Evolutionary conservation across 1,140 invertebrate species (phyloP).

Genomic region (Tetramorium parvispinum): DNA sequence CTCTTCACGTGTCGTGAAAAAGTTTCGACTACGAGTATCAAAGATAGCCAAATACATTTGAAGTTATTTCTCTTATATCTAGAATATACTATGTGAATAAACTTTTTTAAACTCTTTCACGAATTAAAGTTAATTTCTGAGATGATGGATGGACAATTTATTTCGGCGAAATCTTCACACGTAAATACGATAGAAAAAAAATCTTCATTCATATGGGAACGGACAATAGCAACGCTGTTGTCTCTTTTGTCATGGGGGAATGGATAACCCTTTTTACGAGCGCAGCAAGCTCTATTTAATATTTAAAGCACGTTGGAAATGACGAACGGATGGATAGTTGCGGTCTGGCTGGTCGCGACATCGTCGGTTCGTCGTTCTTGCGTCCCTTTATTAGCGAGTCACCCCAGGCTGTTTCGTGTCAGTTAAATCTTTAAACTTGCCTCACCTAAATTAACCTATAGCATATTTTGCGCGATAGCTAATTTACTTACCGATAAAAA

Average conservation of each 20-base stretch:
- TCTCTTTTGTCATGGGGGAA: constrained; percentile 64
- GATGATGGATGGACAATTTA: background rate
- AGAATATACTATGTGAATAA: background rate
- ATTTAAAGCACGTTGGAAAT: constrained; percentile 83
- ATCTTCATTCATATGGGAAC: constrained; percentile 13
- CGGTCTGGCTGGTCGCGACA: constrained; percentile 74
- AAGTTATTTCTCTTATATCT: background rate
- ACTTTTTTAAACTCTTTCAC: constrained; percentile 3
- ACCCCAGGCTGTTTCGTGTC: constrained; percentile 58
- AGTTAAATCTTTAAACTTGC: constrained; percentile 44
- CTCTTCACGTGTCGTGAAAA: constrained; percentile 22
- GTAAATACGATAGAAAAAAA: constrained; percentile 2
- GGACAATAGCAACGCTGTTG: constrained; percentile 16
- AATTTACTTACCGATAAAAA: background rate
- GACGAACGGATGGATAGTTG: constrained; percentile 83
- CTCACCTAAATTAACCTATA: constrained; percentile 23
- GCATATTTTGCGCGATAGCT: background rate
- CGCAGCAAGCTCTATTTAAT: constrained; percentile 83
- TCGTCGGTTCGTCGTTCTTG: constrained; percentile 62
- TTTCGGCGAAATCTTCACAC: background rate
- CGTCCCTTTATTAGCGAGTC: constrained; percentile 80
- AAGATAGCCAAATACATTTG: background rate
- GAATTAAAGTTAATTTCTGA: background rate
- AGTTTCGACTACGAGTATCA: background rate
- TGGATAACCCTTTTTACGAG: constrained; percentile 83